Evolutionary conservation across 2,888 invertebrate genomes (phyloP).

Genomic region (Carcina quercana): DNA sequence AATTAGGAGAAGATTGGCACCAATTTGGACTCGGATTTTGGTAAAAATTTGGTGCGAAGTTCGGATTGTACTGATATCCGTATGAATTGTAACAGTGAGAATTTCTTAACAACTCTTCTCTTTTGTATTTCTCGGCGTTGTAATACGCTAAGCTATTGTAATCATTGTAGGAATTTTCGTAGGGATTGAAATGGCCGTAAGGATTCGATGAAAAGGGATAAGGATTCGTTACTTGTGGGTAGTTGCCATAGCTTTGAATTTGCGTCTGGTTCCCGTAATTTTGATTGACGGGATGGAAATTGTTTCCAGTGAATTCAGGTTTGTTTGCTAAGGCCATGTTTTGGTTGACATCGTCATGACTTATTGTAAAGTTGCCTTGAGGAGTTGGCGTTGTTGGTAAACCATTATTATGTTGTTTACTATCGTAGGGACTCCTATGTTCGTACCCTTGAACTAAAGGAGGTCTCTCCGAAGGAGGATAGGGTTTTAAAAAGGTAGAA

Average conservation of each 20-base stretch:
- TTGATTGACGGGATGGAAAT: constrained; percentile 57
- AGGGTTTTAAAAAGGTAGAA: constrained; percentile 77
- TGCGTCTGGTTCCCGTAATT: constrained; percentile 55
- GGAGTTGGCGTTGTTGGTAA: constrained; percentile 38
- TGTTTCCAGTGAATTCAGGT: constrained; percentile 55
- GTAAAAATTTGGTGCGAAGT: constrained; percentile 71
- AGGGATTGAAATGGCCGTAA: constrained; percentile 67
- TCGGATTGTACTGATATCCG: constrained; percentile 74
- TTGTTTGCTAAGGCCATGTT: constrained; percentile 39
- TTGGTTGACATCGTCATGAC: constrained; percentile 51
- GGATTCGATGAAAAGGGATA: constrained; percentile 62
- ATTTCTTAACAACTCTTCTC: constrained; percentile 66
- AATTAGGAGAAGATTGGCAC: constrained; percentile 76
- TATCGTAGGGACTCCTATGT: constrained; percentile 59
- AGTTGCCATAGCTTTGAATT: constrained; percentile 64
- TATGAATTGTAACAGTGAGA: constrained; percentile 71
- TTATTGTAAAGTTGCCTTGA: constrained; percentile 59
- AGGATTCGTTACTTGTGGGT: constrained; percentile 60
- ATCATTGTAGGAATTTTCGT: constrained; percentile 67
- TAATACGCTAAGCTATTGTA: constrained; percentile 70
- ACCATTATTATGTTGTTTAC: constrained; percentile 32
- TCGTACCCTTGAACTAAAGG: constrained; percentile 57
- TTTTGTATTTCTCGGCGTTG: constrained; percentile 70
- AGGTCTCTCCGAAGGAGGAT: constrained; percentile 71
- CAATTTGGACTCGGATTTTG: constrained; percentile 65